Base-by-base conservation (phyloP, 2,113 vertebrate species). In the Acrocephalus arundinaceus region DNA sequence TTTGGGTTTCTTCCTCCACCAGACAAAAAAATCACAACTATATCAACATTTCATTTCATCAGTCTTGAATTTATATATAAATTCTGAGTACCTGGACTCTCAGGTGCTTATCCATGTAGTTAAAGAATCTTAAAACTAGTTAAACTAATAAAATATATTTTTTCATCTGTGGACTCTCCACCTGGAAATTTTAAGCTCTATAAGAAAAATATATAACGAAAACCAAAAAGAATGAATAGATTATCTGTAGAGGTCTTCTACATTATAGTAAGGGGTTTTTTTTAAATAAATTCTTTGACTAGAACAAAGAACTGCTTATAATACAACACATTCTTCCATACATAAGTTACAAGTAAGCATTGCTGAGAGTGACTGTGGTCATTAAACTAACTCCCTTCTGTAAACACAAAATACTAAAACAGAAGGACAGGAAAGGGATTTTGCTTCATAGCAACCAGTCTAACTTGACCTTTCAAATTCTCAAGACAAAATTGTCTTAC, bases 381-480 rank as follows among this genome's bases (percentile, higher is more conserved):
- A 55, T 71, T 72, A 48, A 71, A 55, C 13, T 27, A 84, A 67
- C 24, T 48, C 27, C 20, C 28, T 71, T 57, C 62, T 68, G 24
- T 49, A 73, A 70, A 37, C 31, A 33, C 8, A 5, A 25, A 58
- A 48, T 25, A 11, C 33, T 24, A 57, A 81, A 81, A 54, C 11
- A 87, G 49, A 83, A 80, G 43, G 77, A 84, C 37, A 41, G 78
- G 78, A 78, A 93, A 59, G 15, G 4, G 25, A 49, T 85, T 95
- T 93, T 87, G 4, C 35, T 85, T 30, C 43, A 35, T 27, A 91
- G 35, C 18, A 90, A 55, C 16, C 22, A 31, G 12, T 46, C 54
- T 84, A 28, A 55, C 28, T 20, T 85, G 48, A 71, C 21, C 35
- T 75, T 85, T 79, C 33, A 41, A 8, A 72, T 87, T 85, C 59